Conservation (phyloP, 2,113 vertebrate species). For the Burhinus oedicnemus region DNA sequence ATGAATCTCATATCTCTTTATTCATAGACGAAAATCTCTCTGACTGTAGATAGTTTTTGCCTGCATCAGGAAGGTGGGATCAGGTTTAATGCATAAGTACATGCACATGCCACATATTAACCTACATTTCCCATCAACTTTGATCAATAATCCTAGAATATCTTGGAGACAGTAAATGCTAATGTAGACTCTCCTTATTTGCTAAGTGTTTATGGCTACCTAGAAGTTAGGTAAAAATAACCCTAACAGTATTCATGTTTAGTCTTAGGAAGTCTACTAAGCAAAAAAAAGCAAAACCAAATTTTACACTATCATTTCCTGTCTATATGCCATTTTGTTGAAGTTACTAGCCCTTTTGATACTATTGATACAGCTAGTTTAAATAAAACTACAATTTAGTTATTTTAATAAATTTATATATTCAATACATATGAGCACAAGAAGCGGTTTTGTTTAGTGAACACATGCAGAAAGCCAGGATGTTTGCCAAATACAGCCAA, state of each 20-base stretch:
- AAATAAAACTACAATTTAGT: not conserved
- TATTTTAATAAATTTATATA: not conserved
- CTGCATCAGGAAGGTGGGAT: not conserved
- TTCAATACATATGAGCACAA: not conserved
- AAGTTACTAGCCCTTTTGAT: not conserved
- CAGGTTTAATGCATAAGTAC: not conserved
- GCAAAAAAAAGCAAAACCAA: not conserved
- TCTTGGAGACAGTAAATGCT: not conserved
- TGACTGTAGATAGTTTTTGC: not conserved
- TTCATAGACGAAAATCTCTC: not conserved
- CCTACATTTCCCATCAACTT: not conserved
- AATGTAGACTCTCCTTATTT: not conserved
- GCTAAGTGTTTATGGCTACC: not conserved
- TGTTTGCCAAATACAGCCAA: slow-evolving; percentile 27
- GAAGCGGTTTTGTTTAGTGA: slow-evolving; percentile 32
- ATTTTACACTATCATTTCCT: not conserved
- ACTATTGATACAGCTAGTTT: not conserved
- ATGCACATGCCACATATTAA: not conserved
- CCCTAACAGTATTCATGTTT: not conserved
- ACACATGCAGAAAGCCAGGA: slow-evolving; percentile 55
- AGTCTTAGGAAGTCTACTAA: not conserved
- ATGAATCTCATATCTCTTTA: not conserved
- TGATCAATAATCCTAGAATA: not conserved
- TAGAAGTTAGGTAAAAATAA: not conserved
- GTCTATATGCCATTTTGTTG: not conserved